Percentiles rank a stretch among this genome's conserved stretches.
phyloP scores from a whole-genome alignment of 2,888 invertebrate genomes.

The Macrophya alboannulata region DNA sequence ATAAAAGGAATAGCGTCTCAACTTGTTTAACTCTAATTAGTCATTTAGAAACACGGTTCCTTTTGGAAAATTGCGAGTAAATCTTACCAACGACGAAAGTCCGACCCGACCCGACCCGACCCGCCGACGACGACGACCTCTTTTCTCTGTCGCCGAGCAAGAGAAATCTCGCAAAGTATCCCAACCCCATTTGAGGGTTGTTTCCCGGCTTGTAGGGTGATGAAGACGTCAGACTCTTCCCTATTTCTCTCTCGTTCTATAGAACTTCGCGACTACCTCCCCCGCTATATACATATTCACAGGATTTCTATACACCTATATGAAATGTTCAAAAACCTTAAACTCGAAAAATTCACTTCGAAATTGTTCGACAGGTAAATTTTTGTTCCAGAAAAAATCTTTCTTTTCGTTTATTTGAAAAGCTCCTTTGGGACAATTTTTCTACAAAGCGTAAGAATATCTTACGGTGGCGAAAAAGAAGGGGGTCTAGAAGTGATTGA shows the following conservation, averaged over 20 bases:
- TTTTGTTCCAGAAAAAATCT: too few relatives aligned
- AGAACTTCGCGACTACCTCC: background rate
- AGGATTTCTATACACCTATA: background rate
- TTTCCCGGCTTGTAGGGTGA: conserved; percentile 46
- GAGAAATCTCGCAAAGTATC: conserved; percentile 44
- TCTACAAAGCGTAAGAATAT: background rate
- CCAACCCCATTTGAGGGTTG: conserved; percentile 51
- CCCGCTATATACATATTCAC: background rate
- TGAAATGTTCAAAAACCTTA: background rate
- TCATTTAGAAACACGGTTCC: conserved; percentile 14
- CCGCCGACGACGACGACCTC: conserved; percentile 48
- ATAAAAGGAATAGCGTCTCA: background rate
- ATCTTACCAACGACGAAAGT: background rate
- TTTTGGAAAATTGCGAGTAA: conserved; percentile 27
- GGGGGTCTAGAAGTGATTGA: background rate
- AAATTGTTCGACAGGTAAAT: too few relatives aligned
- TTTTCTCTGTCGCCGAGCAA: conserved; percentile 47
- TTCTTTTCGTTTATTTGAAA: too few relatives aligned
- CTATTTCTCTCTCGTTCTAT: background rate
- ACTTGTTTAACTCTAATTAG: conserved; percentile 39
- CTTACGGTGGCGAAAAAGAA: background rate
- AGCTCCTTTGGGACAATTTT: too few relatives aligned
- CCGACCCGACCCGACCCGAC: conserved; percentile 24
- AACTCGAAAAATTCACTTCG: too few relatives aligned
- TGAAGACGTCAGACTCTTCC: conserved; percentile 36